Percentiles rank a stretch among this genome's conserved stretches.
phyloP scores from a whole-genome alignment of 2,113 vertebrate species.

The Corythaixoides concolor region DNA sequence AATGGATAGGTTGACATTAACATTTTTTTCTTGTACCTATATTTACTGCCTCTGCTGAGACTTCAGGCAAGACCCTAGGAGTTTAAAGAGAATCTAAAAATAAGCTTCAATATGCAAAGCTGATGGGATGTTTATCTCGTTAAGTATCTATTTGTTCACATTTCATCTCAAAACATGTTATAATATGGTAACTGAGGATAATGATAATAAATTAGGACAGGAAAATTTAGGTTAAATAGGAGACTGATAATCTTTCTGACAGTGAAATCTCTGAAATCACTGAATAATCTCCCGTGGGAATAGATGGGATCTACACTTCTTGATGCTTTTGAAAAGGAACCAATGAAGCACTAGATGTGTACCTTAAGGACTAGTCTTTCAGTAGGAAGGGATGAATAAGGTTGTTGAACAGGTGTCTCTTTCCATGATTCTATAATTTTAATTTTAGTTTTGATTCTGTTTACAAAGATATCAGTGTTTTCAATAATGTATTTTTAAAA shows the following conservation, averaged over 20 bases:
- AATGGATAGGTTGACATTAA: not conserved
- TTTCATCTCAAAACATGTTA: conserved; percentile 28
- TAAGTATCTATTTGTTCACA: conserved; percentile 3
- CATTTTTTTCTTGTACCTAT: not conserved
- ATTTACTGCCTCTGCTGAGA: not conserved
- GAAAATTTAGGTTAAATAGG: conserved; percentile 18
- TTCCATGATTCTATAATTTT: not conserved
- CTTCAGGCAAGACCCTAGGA: not conserved
- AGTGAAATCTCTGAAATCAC: not conserved
- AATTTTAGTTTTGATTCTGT: not conserved
- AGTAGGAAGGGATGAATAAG: not conserved
- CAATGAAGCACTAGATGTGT: not conserved
- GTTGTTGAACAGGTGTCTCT: not conserved
- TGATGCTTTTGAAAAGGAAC: not conserved
- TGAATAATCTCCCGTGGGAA: not conserved
- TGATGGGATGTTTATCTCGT: not conserved
- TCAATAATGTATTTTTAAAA: not conserved
- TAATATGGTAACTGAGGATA: not conserved
- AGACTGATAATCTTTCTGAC: not conserved
- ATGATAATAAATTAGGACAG: not conserved
- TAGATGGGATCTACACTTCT: not conserved
- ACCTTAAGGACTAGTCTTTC: not conserved
- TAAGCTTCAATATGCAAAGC: not conserved
- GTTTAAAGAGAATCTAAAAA: not conserved
- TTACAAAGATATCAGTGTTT: not conserved